Evolutionary conservation across 2,797 vertebrate species (phyloP), one percentile per base, ranked within the genome.

Genomic region (Ptychobarbus kaznakovi): DNA sequence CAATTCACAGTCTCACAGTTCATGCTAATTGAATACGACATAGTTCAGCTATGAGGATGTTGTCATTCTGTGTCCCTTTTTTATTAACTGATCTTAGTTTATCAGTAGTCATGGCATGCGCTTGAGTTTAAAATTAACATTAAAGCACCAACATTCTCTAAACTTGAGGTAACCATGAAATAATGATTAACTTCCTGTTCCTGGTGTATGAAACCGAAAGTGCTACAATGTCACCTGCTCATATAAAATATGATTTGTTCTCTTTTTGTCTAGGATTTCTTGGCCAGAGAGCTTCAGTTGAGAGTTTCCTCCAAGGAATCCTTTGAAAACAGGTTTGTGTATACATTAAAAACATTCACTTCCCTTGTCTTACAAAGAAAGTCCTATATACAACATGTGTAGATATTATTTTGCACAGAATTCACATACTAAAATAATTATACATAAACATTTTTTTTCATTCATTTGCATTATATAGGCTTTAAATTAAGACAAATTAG

Each of bases 191-290:
- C 74, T 88, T 66, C 28, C 68, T 75, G 40, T 69, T 72, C 70
- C 78, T 81, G 49, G 18, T 87, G 8, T 69, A 56, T 49, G 42
- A 77, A 28, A 5, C 22, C 20, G 15, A 83, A 65, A 76, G 15
- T 38, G 32, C 32, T 75, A 16, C 11, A 9, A 6, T 9, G 28
- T 13, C 46, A 69, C 74, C 10, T 69, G 65, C 38, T 79, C 2
- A 35, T 61, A 53, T 25, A 40, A 85, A 85, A 42, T 42, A 63
- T 49, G 81, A 56, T n/a, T 81, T 92, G 68, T 40, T 84, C 68
- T n/a, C 89, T 81, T 92, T 81, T 92, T 93, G 80, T 51, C 9
- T 91, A 98, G 97, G 96, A 96, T 88, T 88, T 94, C 82, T 86
- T 95, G 87, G 87, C 93, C 65, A 93, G 87, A 74, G 94, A 95